Base-by-base conservation (phyloP, 2,113 vertebrate species). In the Setophaga coronata region DNA sequence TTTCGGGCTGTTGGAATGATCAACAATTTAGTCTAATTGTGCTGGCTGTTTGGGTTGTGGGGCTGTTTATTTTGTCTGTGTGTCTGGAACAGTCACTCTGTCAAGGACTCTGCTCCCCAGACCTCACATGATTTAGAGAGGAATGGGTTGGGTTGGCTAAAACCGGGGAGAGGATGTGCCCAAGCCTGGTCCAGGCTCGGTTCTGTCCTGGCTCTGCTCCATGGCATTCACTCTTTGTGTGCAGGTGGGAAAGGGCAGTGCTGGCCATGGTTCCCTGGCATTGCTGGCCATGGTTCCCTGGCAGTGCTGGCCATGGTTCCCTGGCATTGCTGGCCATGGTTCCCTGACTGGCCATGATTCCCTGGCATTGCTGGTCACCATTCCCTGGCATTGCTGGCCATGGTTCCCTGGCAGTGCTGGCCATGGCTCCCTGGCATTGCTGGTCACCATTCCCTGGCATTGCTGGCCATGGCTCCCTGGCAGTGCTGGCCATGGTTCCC, bases 21-120 rank as follows among this genome's bases (percentile, higher is more conserved):
- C 96, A 97, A 97, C 97, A 97, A 83, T 97, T 97, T 97, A 97
- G 96, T 97, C 97, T 97, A 90, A 96, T 97, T 92, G 93, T 95
- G 88, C 70, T 7, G 91, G 95, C 89, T 97, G 97, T 97, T 97
- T 97, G 95, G 96, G 94, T 71, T 97, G 95, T 87, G 60, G 64
- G 86, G 71, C 87, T 94, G 93, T 97, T 97, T 97, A 97, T 97
- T 97, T 97, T 97, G 97, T 97, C 97, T 97, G 77, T 95, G 65
- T 83, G 96, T 97, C 97, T 97, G 96, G 88, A 96, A 93, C 51
- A 97, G 45, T 87, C 96, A 25, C 93, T 94, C 69, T 92, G 77
- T 96, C 96, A 97, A 96, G 97, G 96, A 93, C 80, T 95, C 48
- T 9, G 61, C 82, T 90, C 84, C 83, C 48, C 95, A 95, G 94